These are phyloP conservation scores for Gavialis gangeticus DNA, from an alignment of 2,113 vertebrate species.

Conservation along the genomic window DNA sequence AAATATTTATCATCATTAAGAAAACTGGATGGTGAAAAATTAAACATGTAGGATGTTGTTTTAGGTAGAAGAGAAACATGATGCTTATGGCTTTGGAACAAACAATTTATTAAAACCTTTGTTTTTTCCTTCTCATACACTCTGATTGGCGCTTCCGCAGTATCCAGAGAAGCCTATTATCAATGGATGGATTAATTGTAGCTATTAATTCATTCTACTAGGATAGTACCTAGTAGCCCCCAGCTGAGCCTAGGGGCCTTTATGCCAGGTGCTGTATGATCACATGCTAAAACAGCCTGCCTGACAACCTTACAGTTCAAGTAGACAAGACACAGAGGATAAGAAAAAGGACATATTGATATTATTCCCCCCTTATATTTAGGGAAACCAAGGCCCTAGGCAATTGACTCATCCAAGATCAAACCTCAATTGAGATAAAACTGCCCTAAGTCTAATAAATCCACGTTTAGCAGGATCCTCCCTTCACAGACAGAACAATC, in stretches of 20 bases:
- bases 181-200: background rate
- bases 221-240: background rate
- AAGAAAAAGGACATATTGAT: background rate
- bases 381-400: background rate
- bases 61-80: too few relatives aligned
- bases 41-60: background rate
- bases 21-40: background rate
- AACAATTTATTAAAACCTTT: too few relatives aligned
- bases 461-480: too few relatives aligned
- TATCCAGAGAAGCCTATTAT: background rate
- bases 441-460: background rate
- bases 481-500: background rate
- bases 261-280: background rate
- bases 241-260: background rate
- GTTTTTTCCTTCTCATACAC: too few relatives aligned
- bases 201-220: background rate
- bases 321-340: background rate
- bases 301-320: background rate
- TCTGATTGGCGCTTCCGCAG: background rate
- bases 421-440: background rate
- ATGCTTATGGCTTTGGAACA: too few relatives aligned
- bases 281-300: background rate
- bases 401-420: background rate
- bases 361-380: too few relatives aligned
- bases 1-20: conserved; percentile 29